Evolutionary conservation across 37 sponge, comb jelly and placozoan genomes (phyloP).

Genomic region (Spongilla lacustris): DNA sequence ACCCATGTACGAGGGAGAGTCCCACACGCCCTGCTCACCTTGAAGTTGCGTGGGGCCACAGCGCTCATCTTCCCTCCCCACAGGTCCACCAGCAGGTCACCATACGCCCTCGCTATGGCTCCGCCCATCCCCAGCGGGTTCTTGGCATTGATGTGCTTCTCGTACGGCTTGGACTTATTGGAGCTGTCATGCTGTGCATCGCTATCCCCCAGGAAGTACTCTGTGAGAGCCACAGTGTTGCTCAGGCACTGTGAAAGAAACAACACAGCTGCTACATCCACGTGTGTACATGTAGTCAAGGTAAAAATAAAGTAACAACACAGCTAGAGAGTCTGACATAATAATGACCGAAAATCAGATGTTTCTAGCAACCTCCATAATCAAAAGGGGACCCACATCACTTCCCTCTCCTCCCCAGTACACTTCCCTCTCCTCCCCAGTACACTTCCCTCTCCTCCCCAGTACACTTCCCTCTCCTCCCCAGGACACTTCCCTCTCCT

Average conservation of each 20-base stretch:
- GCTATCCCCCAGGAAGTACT: constrained; percentile 80
- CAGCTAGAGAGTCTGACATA: too few relatives aligned
- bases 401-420: too few relatives aligned
- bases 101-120: constrained; percentile 87
- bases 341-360: too few relatives aligned
- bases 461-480: too few relatives aligned
- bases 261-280: too few relatives aligned
- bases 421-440: too few relatives aligned
- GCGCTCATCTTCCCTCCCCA: constrained; percentile 83
- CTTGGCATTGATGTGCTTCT: constrained; percentile 79
- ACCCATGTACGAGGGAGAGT: neutral
- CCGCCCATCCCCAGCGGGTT: constrained; percentile 93
- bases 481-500: too few relatives aligned
- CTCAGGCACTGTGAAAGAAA: constrained; percentile 97
- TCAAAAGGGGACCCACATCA: too few relatives aligned
- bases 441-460: too few relatives aligned
- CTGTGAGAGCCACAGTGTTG: constrained; percentile 83
- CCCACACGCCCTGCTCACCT: constrained; percentile 47
- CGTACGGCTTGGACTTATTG: constrained; percentile 59
- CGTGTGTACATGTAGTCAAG: too few relatives aligned
- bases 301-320: too few relatives aligned
- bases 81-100: constrained; percentile 82
- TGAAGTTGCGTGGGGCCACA: constrained; percentile 87
- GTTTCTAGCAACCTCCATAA: too few relatives aligned
- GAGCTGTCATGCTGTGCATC: constrained; percentile 8